Evolutionary conservation across 1,140 invertebrate species (phyloP), one percentile per base, ranked within the genome.

Genomic region (Drosophila sp.): DNA sequence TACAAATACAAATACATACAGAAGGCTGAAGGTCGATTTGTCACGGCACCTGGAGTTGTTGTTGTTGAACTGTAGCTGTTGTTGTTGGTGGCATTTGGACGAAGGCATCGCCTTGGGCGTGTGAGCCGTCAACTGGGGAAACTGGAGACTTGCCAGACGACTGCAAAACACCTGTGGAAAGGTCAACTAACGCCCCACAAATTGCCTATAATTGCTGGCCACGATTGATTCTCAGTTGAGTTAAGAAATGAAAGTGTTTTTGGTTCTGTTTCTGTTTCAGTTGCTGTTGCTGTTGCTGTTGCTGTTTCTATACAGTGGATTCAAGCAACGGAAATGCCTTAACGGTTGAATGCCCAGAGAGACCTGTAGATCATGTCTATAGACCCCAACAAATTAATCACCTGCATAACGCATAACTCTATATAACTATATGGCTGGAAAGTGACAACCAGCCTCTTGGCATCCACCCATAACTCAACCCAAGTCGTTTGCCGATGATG

Each of bases 21-120:
- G 57, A 54, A 50, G 61, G 51, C 79, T 80, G 83, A 87, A 87
- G 83, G 83, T 87, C 81, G 81, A 29, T 25, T 50, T 72, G 13
- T n/a, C 46, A 58, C 27, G 65, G 25, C 45, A 46, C 25, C 53
- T 65, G 57, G 18, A 13, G 65, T 65, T 43, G 48, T 64, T 38
- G 41, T 27, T 38, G 59, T 46, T 48, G 2, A 32, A 21, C 48
- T 45, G 21, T 18, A 6, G 29, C n/a, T 16, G 18, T 25, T 38
- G 36, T 69, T 62, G 48, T 58, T 83, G 40, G 40, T 65, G 79
- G 71, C 75, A 82, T 82, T 82, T 79, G 57, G 4, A 0, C 0
- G 61, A 4, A 11, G 9, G 45, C 65, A 61, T 56, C 53, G 58
- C 75, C 80, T 86, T 86, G 81, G 81, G 80, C 58, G 63, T 76